Percentiles rank a stretch among this genome's conserved stretches.
These are phyloP conservation scores for Drosophila meridionalis DNA, from an alignment of 2,888 invertebrate species.

Conservation along the genomic window DNA sequence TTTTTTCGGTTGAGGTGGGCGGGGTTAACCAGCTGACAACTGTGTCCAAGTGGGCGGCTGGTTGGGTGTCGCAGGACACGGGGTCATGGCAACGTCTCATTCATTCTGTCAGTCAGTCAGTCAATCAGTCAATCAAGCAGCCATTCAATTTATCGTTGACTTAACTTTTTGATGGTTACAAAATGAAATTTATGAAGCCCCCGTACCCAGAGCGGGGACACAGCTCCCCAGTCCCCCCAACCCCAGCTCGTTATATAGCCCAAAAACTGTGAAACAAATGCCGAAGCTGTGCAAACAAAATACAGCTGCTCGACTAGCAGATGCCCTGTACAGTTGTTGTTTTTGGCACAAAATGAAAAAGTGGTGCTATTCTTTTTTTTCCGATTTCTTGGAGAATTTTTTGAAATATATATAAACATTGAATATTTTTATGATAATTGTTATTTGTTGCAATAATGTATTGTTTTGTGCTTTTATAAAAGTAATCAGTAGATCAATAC, in stretches of 20 bases:
- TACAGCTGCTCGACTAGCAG: conserved; percentile 9
- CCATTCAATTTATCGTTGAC: conserved; percentile 78
- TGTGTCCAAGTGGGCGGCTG: conserved; percentile 5
- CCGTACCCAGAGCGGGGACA: neutral
- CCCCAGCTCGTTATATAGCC: neutral
- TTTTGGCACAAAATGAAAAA: neutral
- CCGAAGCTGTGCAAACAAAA: neutral
- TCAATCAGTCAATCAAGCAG: conserved; percentile 71
- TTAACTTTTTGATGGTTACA: conserved; percentile 77
- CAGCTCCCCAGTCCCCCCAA: neutral
- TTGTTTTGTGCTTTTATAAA: too few species aligned
- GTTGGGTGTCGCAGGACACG: neutral
- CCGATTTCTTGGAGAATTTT: too few species aligned
- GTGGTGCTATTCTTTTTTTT: too few species aligned
- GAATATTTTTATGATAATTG: too few species aligned
- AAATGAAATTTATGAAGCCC: conserved; percentile 75
- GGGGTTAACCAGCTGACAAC: conserved; percentile 27
- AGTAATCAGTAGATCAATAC: too few species aligned
- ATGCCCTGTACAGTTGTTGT: neutral
- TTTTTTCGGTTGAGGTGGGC: neutral
- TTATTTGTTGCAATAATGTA: too few species aligned
- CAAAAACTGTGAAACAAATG: neutral
- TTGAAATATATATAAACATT: too few species aligned
- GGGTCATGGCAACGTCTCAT: conserved; percentile 7
- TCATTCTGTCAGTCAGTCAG: conserved; percentile 30